Evolutionary conservation across 1,140 invertebrate species (phyloP).

Genomic region (Pollicipes pollicipes): DNA sequence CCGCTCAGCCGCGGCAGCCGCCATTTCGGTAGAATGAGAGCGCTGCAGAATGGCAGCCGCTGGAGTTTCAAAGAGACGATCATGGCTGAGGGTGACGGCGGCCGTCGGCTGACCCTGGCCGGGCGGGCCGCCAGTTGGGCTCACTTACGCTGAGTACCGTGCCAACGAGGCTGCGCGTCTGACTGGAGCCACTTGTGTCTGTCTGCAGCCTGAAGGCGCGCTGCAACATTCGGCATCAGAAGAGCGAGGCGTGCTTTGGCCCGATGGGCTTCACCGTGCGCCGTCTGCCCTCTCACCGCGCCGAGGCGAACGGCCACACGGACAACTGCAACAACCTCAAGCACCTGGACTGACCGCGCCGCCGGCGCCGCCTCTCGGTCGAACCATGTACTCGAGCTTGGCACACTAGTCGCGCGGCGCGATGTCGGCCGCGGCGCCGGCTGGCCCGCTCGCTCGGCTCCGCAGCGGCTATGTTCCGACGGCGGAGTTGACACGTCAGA

Average conservation of each 20-base stretch:
- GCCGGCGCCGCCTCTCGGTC: not conserved
- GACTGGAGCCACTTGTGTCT: too few relatives aligned
- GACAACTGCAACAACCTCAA: not conserved
- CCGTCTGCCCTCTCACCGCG: not conserved
- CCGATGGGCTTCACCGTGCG: not conserved
- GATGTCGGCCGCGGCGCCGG: not conserved
- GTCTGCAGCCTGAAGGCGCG: not conserved
- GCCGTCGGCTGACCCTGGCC: too few relatives aligned
- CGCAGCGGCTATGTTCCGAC: not conserved
- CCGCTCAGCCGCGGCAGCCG: too few relatives aligned
- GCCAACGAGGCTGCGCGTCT: too few relatives aligned
- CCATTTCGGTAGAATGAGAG: too few relatives aligned
- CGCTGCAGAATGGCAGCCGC: too few relatives aligned
- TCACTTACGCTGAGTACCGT: too few relatives aligned
- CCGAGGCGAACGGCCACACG: not conserved
- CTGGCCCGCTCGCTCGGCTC: not conserved
- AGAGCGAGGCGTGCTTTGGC: not conserved
- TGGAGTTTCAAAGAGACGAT: too few relatives aligned
- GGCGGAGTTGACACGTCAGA: not conserved
- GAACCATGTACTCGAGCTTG: not conserved
- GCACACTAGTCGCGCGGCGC: not conserved
- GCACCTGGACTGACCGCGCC: not conserved
- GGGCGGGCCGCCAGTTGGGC: too few relatives aligned
- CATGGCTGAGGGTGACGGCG: too few relatives aligned
- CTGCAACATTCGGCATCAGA: not conserved